These are phyloP conservation scores for Vultur gryphus DNA, from an alignment of 2,797 vertebrate genomes.

Conservation along the genomic window DNA sequence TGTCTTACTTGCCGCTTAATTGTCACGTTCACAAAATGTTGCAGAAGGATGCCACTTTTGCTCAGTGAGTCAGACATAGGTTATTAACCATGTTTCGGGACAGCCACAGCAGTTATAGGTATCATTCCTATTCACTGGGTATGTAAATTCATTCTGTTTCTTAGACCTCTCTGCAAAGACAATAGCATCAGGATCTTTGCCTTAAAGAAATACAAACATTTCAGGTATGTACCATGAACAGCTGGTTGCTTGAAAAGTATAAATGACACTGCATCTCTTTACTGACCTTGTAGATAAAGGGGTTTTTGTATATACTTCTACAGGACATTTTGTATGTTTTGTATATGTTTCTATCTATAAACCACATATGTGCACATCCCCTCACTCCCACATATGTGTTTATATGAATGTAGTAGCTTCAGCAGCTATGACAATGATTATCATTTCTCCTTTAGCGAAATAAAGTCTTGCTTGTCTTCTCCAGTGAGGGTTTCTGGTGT, in stretches of 20 bases:
- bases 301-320: fast-evolving
- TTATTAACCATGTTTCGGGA: not conserved
- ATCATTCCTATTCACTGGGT: not conserved
- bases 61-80: not conserved
- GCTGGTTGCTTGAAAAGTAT: not conserved
- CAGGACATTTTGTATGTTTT: not conserved
- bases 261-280: not conserved
- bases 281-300: not conserved
- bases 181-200: not conserved
- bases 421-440: not conserved
- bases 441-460: not conserved
- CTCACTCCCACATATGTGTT: not conserved
- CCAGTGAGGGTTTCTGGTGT: not conserved
- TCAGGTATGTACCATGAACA: not conserved
- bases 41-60: not conserved
- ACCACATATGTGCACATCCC: fast-evolving
- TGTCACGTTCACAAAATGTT: not conserved
- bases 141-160: not conserved
- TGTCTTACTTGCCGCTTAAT: not conserved
- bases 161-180: not conserved
- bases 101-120: not conserved
- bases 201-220: not conserved
- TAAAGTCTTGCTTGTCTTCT: not conserved
- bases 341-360: not conserved
- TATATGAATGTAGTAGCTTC: not conserved